Evolutionary conservation across 1,140 invertebrate genomes (phyloP).

Genomic region (Hyles euphorbiae): DNA sequence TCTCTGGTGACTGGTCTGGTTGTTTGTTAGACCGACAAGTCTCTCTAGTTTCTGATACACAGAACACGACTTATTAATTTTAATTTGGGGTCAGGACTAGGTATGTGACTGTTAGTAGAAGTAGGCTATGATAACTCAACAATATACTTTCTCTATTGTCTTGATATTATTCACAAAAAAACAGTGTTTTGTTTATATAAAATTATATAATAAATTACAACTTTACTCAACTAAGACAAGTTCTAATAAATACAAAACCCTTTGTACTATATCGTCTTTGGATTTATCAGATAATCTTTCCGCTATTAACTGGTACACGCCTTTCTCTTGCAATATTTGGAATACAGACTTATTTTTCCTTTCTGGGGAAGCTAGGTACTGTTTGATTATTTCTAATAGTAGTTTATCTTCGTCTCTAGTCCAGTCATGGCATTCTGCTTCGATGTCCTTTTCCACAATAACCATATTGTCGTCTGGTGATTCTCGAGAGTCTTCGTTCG

Average conservation of each 20-base stretch:
- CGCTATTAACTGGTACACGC: conserved; percentile 31
- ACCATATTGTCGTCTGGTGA: conserved; percentile 10
- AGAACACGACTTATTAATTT: too few species aligned
- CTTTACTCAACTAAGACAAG: conserved; percentile 21
- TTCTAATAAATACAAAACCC: conserved; percentile 50
- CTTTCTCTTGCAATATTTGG: conserved; percentile 50
- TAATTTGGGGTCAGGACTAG: too few species aligned
- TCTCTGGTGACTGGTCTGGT: too few species aligned
- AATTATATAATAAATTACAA: too few species aligned
- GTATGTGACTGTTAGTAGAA: too few species aligned
- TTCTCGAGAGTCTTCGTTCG: not conserved
- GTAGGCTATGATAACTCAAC: too few species aligned
- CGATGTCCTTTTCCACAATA: conserved; percentile 33
- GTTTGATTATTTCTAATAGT: conserved; percentile 49
- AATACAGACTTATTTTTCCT: conserved; percentile 43
- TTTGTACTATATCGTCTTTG: conserved; percentile 31
- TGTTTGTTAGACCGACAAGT: too few species aligned
- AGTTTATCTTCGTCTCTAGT: conserved; percentile 59
- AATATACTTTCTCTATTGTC: too few species aligned
- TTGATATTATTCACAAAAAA: too few species aligned
- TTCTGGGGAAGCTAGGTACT: conserved; percentile 35
- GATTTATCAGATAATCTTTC: conserved; percentile 40
- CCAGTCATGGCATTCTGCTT: conserved; percentile 46
- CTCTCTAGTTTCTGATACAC: too few species aligned
- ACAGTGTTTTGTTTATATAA: too few species aligned